Base-by-base conservation (phyloP, 1,140 invertebrate species). In the Venustaconcha ellipsiformis region DNA sequence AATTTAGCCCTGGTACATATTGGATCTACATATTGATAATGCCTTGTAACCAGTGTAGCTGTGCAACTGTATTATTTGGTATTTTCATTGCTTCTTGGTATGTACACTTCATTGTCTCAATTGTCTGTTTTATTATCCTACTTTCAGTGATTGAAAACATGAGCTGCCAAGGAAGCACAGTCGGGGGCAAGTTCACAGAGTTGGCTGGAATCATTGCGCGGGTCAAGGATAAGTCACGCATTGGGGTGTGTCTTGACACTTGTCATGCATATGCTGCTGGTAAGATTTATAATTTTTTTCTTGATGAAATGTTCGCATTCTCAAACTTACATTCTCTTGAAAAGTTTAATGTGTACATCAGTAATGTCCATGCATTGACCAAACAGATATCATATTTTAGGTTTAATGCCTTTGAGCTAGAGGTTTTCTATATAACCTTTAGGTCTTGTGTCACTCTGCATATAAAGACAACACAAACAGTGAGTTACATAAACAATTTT, bases 231-330 rank as follows among this genome's bases (percentile, higher is more conserved):
- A 91, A 91, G 72, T 80, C 86, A 6, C 79, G 92, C 60, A 82
- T 92, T 67, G 92, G 92, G 18, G 89, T 92, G 23, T 92, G 92
- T 80, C 72, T 92, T 20, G 92, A 92, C 79, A 92, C 92, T 0
- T 92, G 92, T 82, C 92, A 92, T 84, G 91, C 91, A 26, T 92
- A 91, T 86, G 92, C 92, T 78, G 92, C 92, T 72, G 91, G 91
- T 92, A 82, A 37, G 37, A 37, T 37, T 37, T 37, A 37, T 37
- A 6, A 37, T 37, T 37, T 37, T 37, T 1, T 37, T 37, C 37
- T 37, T 37, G 37, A 1, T 37, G 37, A 4, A 37, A 37, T 2
- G 2, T 37, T 37, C 37, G 1, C 37, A 37, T 37, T 4, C 37
- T 37, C 37, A 37, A 37, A 37, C 3, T 37, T 2, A 4, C 1